These are phyloP conservation scores for Cyphomyrus plagiostoma DNA, from an alignment of 2,113 vertebrate genomes.

Conservation along the genomic window DNA sequence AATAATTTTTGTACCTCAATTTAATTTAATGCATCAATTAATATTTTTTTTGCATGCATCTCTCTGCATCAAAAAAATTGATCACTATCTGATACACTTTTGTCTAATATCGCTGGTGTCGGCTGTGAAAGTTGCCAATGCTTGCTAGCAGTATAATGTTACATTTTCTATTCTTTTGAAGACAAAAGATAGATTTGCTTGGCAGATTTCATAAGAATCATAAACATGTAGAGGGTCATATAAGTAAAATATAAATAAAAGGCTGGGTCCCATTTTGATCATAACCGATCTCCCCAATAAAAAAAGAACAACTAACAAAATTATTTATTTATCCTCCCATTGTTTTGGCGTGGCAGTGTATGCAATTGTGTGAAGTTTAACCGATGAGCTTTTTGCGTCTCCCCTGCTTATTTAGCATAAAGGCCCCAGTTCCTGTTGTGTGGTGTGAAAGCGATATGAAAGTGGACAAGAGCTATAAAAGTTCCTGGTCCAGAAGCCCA, in stretches of 20 bases:
- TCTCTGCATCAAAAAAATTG: background rate
- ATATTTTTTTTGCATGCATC: background rate
- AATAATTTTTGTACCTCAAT: background rate
- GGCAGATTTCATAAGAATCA: background rate
- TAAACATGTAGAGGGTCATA: background rate
- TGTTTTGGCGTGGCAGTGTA: background rate
- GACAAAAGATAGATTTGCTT: background rate
- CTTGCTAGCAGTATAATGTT: background rate
- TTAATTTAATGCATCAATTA: background rate
- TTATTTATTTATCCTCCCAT: background rate
- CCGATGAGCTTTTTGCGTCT: background rate
- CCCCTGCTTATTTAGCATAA: background rate
- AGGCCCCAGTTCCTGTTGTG: background rate
- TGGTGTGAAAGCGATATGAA: background rate
- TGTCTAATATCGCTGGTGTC: background rate
- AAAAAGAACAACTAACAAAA: background rate
- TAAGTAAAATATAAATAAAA: background rate
- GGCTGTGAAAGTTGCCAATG: background rate
- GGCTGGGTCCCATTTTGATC: background rate
- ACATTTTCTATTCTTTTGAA: background rate
- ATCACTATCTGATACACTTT: background rate
- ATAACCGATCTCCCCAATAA: background rate
- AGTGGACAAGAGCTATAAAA: background rate
- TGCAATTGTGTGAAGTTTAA: background rate
- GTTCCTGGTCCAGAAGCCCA: background rate